Evolutionary conservation across 2,888 invertebrate species (phyloP).

Genomic region (Drosophila diplacantha): DNA sequence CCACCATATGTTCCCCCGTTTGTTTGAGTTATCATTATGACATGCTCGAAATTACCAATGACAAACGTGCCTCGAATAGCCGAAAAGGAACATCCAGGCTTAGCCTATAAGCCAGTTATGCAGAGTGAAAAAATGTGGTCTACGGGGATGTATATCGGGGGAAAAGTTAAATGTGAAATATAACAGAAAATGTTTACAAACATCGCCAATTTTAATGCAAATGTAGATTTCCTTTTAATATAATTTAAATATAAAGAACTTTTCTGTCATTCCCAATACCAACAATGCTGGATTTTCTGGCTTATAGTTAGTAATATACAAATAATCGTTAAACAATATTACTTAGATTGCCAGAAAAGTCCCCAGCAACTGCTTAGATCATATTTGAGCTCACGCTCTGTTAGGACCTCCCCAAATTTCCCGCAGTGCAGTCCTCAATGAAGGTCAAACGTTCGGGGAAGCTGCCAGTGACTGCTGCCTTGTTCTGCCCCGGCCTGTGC

Average conservation of each 20-base stretch:
- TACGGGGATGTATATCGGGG: not conserved
- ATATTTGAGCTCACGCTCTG: no score
- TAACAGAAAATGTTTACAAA: no score
- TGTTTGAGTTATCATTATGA: conserved; percentile 70
- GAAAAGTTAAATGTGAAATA: no score
- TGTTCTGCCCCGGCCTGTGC: conserved; percentile 18
- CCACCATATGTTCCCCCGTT: conserved; percentile 37
- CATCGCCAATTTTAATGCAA: not conserved
- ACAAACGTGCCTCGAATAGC: conserved; percentile 65
- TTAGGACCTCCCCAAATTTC: not conserved
- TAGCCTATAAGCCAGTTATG: conserved; percentile 6
- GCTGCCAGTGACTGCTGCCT: conserved; percentile 22
- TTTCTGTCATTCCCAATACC: no score
- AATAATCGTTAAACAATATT: no score
- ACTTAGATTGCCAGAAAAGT: no score
- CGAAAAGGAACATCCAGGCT: conserved; percentile 34
- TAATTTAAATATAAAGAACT: no score
- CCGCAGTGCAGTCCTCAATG: conserved; percentile 19
- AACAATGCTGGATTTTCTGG: no score
- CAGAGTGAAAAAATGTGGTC: not conserved
- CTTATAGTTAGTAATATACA: no score
- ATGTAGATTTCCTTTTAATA: no score
- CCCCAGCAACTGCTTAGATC: no score
- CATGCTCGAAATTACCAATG: conserved; percentile 73
- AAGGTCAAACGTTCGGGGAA: conserved; percentile 41